A percentile compares a stretch with the other conserved stretches of the same genome.
Evolutionary conservation across 1,140 invertebrate species (phyloP).

Genomic region (Asobara japonica): DNA sequence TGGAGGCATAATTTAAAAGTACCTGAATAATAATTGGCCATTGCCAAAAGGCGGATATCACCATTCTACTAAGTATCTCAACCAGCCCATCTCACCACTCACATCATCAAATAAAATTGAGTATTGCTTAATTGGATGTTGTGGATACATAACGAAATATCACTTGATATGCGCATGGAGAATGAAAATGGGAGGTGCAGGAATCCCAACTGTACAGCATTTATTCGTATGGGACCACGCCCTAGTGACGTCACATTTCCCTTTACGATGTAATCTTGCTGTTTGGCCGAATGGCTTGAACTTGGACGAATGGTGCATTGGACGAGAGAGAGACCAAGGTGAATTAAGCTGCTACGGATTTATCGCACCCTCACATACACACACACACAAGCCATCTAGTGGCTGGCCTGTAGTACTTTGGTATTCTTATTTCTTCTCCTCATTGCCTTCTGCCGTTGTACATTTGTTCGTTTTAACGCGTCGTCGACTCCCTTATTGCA

Average conservation of each 20-base stretch:
- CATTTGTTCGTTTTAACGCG: constrained; percentile 32
- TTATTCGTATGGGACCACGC: constrained; percentile 32
- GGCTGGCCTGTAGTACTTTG: constrained; percentile 20
- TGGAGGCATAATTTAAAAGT: neutral
- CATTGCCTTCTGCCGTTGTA: neutral
- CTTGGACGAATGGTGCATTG: constrained; percentile 4
- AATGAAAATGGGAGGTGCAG: constrained; percentile 29
- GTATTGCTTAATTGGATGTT: constrained; percentile 4
- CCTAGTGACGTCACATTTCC: constrained; percentile 41
- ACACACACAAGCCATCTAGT: constrained; percentile 37
- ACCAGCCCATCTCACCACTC: neutral
- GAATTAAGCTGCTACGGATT: constrained; percentile 50
- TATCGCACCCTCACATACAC: constrained; percentile 37
- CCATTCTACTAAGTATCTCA: neutral
- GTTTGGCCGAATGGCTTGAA: neutral
- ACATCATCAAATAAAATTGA: neutral
- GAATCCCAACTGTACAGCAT: constrained; percentile 32
- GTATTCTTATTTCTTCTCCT: neutral
- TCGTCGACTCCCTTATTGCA: constrained; percentile 40
- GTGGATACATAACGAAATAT: neutral
- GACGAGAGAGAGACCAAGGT: constrained; percentile 32
- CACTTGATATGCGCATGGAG: constrained; percentile 10
- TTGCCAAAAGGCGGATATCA: neutral
- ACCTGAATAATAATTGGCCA: neutral
- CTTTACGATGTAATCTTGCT: constrained; percentile 37